Base-by-base conservation (phyloP, 1,140 invertebrate species). In the Drosophila mayri region DNA sequence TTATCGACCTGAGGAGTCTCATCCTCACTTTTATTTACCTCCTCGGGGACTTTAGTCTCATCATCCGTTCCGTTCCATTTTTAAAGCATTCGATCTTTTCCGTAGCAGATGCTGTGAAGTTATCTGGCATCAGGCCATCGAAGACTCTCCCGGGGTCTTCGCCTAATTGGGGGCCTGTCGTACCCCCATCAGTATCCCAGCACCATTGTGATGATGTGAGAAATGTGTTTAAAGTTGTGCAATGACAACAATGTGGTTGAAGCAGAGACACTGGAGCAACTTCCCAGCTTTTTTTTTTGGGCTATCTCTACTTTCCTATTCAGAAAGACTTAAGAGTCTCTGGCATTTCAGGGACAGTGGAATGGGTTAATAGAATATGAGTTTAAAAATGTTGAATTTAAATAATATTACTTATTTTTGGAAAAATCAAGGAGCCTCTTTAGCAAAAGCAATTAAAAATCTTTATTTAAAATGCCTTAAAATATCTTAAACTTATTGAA, bases 151-250 rank as follows among this genome's bases (percentile, higher is more conserved):
- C 30, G 76, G 70, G 43, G 54, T 68, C 78, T 37, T 44, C 16
- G 44, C 68, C 66, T 65, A 78, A 79, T 79, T 68, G 67, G 70
- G 63, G 57, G 41, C 60, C 70, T 74, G 72, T 75, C 72, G 72
- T 55, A 75, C 38, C 59, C 43, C 71, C 60, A 74, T 74, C 60
- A 60, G 43, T 60, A 41, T 49, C n/a, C 38, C 50, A 32, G 49
- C 63, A 67, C 57, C 38, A 49, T 65, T 74, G 38, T 46, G 68
- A 20, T 37, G 50, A 61, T 50, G 68, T 49, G 66, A 52, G 68
- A 70, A 86, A 81, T 70, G 74, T 74, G 61, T 78, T 78, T 85
- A 86, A 86, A 74, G 65, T 81, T 61, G 46, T 63, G 66, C 79
- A 74, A 73, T 59, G 66, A 55, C 63, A 82, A 87, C 76, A 86